phyloP scores from a whole-genome alignment of 2,888 invertebrate species.

The Elegia similella region DNA sequence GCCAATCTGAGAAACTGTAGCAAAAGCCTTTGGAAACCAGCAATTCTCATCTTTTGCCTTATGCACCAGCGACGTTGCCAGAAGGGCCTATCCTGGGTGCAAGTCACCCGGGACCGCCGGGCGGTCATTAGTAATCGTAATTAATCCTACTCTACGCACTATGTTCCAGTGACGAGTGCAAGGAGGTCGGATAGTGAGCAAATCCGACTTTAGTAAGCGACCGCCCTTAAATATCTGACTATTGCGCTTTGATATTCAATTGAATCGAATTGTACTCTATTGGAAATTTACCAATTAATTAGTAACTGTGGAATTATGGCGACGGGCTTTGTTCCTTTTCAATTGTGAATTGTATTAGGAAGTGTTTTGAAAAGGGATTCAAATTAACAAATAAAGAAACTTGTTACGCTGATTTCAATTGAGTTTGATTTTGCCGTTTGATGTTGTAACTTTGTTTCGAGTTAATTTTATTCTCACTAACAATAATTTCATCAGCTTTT shows the following conservation, averaged over 20 bases:
- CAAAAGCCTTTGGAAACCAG: no score
- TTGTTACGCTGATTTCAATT: conserved; percentile 1
- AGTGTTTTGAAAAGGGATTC: conserved; percentile 11
- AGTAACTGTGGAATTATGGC: conserved; percentile 12
- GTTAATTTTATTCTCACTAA: not conserved
- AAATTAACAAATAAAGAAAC: conserved; percentile 4
- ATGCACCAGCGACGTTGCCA: no score
- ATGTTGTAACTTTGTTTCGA: conserved; percentile 1
- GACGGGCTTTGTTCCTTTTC: not conserved
- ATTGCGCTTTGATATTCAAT: conserved; percentile 11
- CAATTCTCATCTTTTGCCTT: no score
- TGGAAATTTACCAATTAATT: conserved; percentile 15
- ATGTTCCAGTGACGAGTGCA: no score
- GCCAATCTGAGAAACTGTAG: no score
- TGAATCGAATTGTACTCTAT: conserved; percentile 11
- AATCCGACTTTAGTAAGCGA: conserved; percentile 4
- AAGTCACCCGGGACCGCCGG: no score
- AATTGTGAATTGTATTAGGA: conserved; percentile 6
- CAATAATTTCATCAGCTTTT: no score
- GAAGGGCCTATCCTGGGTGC: no score
- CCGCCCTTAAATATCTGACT: not conserved
- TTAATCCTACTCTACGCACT: no score
- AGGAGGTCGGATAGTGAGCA: no score
- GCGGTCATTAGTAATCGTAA: no score
- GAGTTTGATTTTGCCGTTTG: not conserved